phyloP scores from a whole-genome alignment of 2,113 vertebrate species.

The Garra rufa region DNA sequence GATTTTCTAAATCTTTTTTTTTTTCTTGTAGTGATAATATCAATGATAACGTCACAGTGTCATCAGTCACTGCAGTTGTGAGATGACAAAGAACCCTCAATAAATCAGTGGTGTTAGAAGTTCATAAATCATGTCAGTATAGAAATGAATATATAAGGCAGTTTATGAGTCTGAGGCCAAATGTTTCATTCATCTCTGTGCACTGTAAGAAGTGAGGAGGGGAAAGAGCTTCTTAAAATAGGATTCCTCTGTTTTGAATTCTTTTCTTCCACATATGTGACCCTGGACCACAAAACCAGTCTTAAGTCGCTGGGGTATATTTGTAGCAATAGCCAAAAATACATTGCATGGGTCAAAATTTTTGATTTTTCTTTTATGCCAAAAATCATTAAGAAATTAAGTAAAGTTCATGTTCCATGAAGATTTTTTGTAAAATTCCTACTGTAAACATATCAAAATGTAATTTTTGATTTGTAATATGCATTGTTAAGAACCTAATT shows the following conservation, averaged over 20 bases:
- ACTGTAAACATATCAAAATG: too few species aligned
- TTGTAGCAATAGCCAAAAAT: too few species aligned
- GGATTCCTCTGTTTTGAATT: background rate
- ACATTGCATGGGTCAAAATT: too few species aligned
- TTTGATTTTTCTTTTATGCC: too few species aligned
- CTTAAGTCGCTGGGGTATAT: too few species aligned
- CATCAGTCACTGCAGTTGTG: constrained; percentile 20
- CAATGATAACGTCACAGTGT: constrained; percentile 42
- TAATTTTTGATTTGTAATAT: too few species aligned
- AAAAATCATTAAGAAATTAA: too few species aligned
- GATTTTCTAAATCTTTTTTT: background rate
- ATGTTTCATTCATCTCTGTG: background rate
- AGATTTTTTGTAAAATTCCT: too few species aligned
- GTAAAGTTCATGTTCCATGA: too few species aligned
- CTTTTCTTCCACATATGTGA: background rate
- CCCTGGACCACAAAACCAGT: too few species aligned
- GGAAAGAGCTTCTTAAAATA: background rate
- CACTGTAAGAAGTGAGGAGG: background rate
- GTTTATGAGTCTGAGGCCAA: constrained; percentile 2
- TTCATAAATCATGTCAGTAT: constrained; percentile 48
- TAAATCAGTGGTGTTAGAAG: constrained; percentile 43
- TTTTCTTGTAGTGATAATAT: constrained; percentile 2
- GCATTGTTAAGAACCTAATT: too few species aligned
- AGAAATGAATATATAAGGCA: constrained; percentile 43
- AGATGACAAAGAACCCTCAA: constrained; percentile 42